phyloP scores from a whole-genome alignment of 37 sponge, comb jelly and placozoan species.

The Amphimedon queenslandica region DNA sequence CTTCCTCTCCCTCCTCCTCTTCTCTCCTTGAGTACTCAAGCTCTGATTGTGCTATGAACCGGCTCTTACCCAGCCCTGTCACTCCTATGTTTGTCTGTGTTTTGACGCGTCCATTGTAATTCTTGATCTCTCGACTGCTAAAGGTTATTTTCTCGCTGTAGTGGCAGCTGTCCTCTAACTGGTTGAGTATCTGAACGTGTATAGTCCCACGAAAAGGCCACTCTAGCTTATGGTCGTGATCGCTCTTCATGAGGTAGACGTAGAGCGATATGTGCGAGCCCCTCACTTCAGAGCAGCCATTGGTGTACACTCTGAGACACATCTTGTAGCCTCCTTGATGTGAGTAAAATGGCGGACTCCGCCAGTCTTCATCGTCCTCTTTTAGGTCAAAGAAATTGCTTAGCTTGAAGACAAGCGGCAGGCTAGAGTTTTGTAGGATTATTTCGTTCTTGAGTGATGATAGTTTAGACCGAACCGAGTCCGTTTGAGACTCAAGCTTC shows the following conservation, averaged over 20 bases:
- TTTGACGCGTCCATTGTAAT: background rate
- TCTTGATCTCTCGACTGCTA: background rate
- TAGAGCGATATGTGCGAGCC: background rate
- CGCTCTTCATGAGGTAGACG: background rate
- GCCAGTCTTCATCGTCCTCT: constrained; percentile 7
- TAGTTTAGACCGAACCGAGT: background rate
- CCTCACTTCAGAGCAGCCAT: constrained; percentile 3
- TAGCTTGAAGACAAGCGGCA: background rate
- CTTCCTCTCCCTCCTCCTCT: too few relatives aligned
- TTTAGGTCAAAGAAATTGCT: constrained; percentile 1
- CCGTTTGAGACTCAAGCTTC: background rate
- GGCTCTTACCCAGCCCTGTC: background rate
- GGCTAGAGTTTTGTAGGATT: background rate
- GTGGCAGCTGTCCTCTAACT: background rate
- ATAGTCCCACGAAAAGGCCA: constrained; percentile 6
- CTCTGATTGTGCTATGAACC: background rate
- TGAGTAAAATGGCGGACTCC: constrained; percentile 22
- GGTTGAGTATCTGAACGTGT: background rate
- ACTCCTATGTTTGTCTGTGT: background rate
- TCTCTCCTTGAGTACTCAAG: background rate
- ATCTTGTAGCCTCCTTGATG: constrained; percentile 32
- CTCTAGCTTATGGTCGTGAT: background rate
- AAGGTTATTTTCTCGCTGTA: constrained; percentile 1
- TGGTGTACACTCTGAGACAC: constrained; percentile 22
- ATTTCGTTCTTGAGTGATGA: background rate